Evolutionary conservation across 2,888 invertebrate genomes (phyloP).

Genomic region (Diachrysia chrysitis): DNA sequence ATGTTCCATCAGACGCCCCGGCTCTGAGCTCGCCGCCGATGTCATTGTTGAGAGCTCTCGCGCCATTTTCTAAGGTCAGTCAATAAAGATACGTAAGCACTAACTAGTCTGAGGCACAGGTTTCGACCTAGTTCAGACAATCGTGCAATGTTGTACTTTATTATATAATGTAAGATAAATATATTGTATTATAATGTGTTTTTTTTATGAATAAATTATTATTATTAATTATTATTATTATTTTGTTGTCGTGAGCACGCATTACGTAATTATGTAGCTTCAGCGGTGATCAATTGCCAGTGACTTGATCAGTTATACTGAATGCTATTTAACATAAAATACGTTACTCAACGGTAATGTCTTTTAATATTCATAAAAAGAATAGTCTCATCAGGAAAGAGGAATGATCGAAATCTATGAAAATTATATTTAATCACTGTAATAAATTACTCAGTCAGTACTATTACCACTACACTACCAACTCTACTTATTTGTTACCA

Average conservation of each 20-base stretch:
- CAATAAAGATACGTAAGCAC: no score
- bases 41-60: constrained; percentile 14
- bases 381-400: background rate
- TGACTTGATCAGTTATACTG: constrained; percentile 13
- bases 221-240: no score
- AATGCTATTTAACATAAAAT: constrained; percentile 13
- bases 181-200: no score
- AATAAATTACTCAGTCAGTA: background rate
- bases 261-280: constrained; percentile 61
- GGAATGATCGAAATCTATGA: background rate
- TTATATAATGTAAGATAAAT: no score
- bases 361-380: no score
- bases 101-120: no score
- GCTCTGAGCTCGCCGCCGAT: no score
- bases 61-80: no score
- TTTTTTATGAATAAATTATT: no score
- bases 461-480: background rate
- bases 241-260: constrained; percentile 55
- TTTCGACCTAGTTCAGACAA: no score
- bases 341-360: no score
- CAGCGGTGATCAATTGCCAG: constrained; percentile 54
- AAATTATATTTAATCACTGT: background rate
- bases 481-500: background rate
- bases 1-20: background rate
- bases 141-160: no score